Base-by-base conservation (phyloP, 1,140 invertebrate genomes). In the Tyrophagus putrescentiae region DNA sequence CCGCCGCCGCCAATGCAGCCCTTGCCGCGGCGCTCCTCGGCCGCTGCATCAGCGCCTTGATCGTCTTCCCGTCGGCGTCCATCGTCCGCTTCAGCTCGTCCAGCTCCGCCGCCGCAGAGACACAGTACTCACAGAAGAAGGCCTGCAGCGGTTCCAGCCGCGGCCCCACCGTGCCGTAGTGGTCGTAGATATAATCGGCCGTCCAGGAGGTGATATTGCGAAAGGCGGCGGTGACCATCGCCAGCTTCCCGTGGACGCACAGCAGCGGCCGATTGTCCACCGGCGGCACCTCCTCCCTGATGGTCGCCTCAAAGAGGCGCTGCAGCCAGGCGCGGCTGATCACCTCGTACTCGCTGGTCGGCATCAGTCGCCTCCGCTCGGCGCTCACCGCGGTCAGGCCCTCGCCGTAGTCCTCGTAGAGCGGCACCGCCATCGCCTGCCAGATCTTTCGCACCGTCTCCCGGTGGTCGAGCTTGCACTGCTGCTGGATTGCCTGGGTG, bases 61-160 rank as follows among this genome's bases (percentile, higher is more conserved):
- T 69, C 3, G 66, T 60, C 60, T 73, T 72, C 18, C 66, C 65
- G 64, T 75, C 73, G 44, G 71, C 68, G 4, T 66, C 60, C 60
- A 73, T 69, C 27, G 67, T 64, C 6, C 61, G 57, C 58, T 69
- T 72, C 27, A 67, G 61, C 48, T 69, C 60, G n/a, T 70, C 69
- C 23, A 68, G 58, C 58, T 72, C 73, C 65, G 76, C 79, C 27
- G 72, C 69, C 31, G 72, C 67, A 54, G 71, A 70, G 0, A 81
- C 77, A 67, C 79, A 80, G 63, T 69, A 59, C 58, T 69, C 64
- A 59, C 77, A 78, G 3, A 78, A 60, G 39, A 69, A 71, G 56
- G 69, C 68, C 1, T 44, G 71, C 61, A 56, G n/a, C n/a, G 74
- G 72, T 32, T 56, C 61, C 32, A 79, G 67, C 33, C 74, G 69